Percentiles rank a stretch among this genome's conserved stretches.
Conservation (phyloP, 2,113 vertebrate genomes). For the Hydropotes inermis region DNA sequence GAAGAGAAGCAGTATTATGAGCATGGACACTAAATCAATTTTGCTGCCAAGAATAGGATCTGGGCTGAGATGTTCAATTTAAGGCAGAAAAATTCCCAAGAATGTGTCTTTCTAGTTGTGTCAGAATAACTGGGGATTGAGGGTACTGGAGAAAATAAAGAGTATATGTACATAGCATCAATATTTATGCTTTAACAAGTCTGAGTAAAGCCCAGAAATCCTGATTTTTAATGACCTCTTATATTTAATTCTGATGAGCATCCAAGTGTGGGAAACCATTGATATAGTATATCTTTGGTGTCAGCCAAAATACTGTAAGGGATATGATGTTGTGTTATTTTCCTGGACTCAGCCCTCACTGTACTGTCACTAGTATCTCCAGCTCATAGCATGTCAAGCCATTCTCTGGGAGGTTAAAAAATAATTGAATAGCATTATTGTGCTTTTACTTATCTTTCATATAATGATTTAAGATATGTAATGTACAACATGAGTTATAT, state of each 20-base stretch:
- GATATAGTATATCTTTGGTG: background rate
- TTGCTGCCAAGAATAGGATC: background rate
- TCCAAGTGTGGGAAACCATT: background rate
- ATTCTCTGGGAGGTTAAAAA: conserved; percentile 4
- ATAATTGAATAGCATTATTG: background rate
- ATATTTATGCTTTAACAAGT: background rate
- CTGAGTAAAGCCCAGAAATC: background rate
- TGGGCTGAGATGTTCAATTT: background rate
- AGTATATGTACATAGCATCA: background rate
- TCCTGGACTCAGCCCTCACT: background rate
- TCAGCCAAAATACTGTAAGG: background rate
- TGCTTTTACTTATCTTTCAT: conserved; percentile 30
- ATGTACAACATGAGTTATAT: background rate
- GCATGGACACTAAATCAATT: background rate
- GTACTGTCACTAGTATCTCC: background rate
- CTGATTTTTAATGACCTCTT: background rate
- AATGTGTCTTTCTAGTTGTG: background rate
- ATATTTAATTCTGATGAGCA: background rate
- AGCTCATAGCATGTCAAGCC: background rate
- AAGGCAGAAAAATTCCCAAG: background rate
- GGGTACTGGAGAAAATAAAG: background rate
- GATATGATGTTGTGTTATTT: background rate
- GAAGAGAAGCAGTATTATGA: background rate
- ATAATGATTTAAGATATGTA: conserved; percentile 23
- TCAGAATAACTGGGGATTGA: background rate